Evolutionary conservation across 2,888 invertebrate species (phyloP).

Genomic region (Eubasilissa splendida): DNA sequence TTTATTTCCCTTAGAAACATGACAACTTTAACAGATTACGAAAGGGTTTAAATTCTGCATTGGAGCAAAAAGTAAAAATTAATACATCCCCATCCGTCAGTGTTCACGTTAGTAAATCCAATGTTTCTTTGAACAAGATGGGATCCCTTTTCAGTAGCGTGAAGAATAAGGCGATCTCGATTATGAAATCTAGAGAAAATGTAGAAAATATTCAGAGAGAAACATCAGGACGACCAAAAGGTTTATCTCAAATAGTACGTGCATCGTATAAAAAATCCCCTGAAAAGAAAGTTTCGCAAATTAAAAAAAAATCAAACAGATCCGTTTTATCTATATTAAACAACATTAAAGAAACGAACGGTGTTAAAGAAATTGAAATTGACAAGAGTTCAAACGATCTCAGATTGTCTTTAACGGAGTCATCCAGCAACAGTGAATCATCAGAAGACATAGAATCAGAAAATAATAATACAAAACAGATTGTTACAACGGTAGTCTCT

Average conservation of each 20-base stretch:
- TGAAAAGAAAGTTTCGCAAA: slow-evolving; percentile 1
- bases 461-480: slow-evolving; percentile 57
- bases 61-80: slow-evolving; percentile 65
- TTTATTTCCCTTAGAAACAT: slow-evolving; percentile 67
- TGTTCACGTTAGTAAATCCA: slow-evolving; percentile 61
- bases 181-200: slow-evolving; percentile 65
- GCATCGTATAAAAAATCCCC: slow-evolving; percentile 10
- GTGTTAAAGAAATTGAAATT: slow-evolving; percentile 7
- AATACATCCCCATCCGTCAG: slow-evolving; percentile 40
- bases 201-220: slow-evolving; percentile 9
- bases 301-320: slow-evolving; percentile 5
- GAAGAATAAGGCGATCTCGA: slow-evolving; percentile 71
- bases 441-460: slow-evolving; percentile 38
- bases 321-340: slow-evolving; percentile 36
- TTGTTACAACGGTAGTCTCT: slow-evolving; percentile 60
- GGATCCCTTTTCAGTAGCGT: slow-evolving; percentile 71
- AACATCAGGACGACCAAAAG: neutral
- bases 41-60: slow-evolving; percentile 67
- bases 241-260: slow-evolving; percentile 14
- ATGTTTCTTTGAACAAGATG: slow-evolving; percentile 59
- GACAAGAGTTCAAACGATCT: slow-evolving; percentile 39
- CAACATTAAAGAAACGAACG: neutral
- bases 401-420: slow-evolving; percentile 41
- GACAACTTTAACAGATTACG: slow-evolving; percentile 68
- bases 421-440: slow-evolving; percentile 50